Evolutionary conservation across 2,888 invertebrate species (phyloP), one percentile per base, ranked within the genome.

Genomic region (Xestobium rufovillosum): DNA sequence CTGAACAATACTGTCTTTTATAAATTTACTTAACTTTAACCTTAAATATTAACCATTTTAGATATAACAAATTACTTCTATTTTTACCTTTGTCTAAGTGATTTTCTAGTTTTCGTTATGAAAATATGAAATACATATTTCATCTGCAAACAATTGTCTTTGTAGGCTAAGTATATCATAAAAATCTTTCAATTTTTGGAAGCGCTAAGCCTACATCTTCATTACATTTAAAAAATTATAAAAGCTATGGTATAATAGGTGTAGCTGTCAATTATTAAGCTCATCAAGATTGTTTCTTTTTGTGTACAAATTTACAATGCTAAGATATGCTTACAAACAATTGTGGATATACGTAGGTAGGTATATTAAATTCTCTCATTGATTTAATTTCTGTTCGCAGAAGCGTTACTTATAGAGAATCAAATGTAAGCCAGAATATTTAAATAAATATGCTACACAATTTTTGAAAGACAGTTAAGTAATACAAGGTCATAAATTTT

Each of bases 181-280:
- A 15, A 16, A 15, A 35, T 28, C 16, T 26, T 17, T 26, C 19
- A 17, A 32, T 32, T 9, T 26, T 45, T 50, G 48, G 50, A 52
- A 52, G 52, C 52, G 49, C 52, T 40, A 52, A 50, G 50, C 52
- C 48, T 46, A 43, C 46, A 43, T 43, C 25, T 37, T 31, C 47
- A 42, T 36, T 48, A 45, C 43, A 34, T 41, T 55, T 56, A 56
- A 48, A 58, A 55, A 55, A 52, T 55, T 56, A 56, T 49, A 56
- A 57, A 58, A 57, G 55, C 56, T 55, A 55, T 51, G 41, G 48
- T 48, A 44, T 42, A 39, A 42, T 47, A 44, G n/a, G n/a, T n/a
- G n/a, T 44, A 40, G 39, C 39, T 19, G 23, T 19, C 6, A 19
- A 36, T 44, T 41, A 42, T 48, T 57, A 58, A 58, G 57, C 57